A percentile compares a stretch with the other conserved stretches of the same genome.
Conservation (phyloP, 1,140 invertebrate species). For the Nephila pilipes region DNA sequence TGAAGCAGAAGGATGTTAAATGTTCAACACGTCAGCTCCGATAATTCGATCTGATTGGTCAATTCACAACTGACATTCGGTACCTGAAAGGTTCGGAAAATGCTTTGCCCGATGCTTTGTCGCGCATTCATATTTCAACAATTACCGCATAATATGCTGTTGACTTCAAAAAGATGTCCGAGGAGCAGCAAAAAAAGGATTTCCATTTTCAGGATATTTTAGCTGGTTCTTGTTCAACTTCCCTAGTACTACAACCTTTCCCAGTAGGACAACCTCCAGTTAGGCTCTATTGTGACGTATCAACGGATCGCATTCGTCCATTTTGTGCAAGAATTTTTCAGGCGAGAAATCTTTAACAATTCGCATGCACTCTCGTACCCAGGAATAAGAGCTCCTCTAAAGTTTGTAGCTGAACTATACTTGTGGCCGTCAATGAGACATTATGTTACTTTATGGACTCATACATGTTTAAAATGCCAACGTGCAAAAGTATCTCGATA, state of each 20-base stretch:
- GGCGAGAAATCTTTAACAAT: too few relatives aligned
- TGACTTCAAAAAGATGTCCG: constrained; percentile 20
- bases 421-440: neutral
- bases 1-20: constrained; percentile 70
- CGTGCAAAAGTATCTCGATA: neutral
- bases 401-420: neutral
- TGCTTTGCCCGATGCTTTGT: constrained; percentile 69
- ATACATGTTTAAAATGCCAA: constrained; percentile 16
- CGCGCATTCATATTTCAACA: neutral
- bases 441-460: constrained; percentile 13
- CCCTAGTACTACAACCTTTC: too few relatives aligned
- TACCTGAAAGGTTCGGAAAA: constrained; percentile 81
- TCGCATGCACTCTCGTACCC: too few relatives aligned
- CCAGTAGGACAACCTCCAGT: neutral
- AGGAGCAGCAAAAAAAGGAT: neutral
- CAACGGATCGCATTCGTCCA: neutral
- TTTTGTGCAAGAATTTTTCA: constrained; percentile 69
- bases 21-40: constrained; percentile 76
- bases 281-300: constrained; percentile 44
- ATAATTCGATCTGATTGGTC: constrained; percentile 81
- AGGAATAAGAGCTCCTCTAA: too few relatives aligned
- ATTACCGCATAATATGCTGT: too few relatives aligned
- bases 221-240: neutral
- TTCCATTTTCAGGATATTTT: neutral
- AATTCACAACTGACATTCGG: constrained; percentile 80